Base-by-base conservation (phyloP, 2,113 vertebrate genomes). In the Zapornia atra region DNA sequence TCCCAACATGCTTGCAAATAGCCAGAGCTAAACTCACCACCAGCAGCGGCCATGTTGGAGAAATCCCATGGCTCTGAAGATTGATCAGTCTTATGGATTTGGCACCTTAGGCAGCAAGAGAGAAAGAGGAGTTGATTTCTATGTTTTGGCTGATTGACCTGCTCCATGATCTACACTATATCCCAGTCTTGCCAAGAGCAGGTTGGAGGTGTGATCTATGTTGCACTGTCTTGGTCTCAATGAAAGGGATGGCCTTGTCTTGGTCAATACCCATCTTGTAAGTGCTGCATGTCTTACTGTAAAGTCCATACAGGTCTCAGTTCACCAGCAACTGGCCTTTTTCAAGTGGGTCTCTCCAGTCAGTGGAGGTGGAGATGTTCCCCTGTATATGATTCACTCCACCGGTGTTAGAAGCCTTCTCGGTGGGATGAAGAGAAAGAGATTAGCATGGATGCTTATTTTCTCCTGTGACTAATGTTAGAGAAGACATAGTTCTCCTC, bases 241-340 rank as follows among this genome's bases (percentile, higher is more conserved):
- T 7, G 20, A 25, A 65, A 50, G 31, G 16, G 6, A 53, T 82
- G 26, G 4, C 12, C 78, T 51, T 20, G 15, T 38, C 25, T 57
- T 1, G 3, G 14, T 24, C 34, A 36, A 34, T 28, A 29, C 7
- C 6, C 16, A 11, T 4, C 1, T 9, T 38, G 2, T 5, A 38
- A 85, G 12, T 61, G 26, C 5, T 85, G 8, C 0, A 2, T 11
- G 11, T 33, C 34, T 25, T 26, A 22, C 42, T 76, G 12, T 19
- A 6, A 64, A 60, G 51, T 19, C 25, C 22, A 44, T 69, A 3
- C 25, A 53, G 34, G 22, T 42, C 34, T 48, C 56, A 34, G 13
- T 12, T 63, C 48, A 56, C 14, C n/a, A 80, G 42, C 28, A 88
- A 46, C 26, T 56, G 68, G 9, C 10, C 12, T 13, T 68, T 68